Percentiles rank a stretch among this genome's conserved stretches.
phyloP scores from a whole-genome alignment of 2,888 invertebrate genomes.

The Microctonus aethiopoides region DNA sequence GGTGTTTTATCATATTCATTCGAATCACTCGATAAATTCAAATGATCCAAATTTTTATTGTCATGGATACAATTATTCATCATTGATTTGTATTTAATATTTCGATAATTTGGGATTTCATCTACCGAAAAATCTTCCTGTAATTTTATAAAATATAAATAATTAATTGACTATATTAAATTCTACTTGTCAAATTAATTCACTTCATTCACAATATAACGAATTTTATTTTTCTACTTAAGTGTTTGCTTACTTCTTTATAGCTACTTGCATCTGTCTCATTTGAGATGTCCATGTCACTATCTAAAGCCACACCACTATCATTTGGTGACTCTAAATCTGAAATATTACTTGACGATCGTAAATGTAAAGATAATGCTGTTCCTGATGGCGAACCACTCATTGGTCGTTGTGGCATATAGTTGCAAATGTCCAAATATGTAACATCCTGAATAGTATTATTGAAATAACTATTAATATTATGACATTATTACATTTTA shows the following conservation, averaged over 20 bases:
- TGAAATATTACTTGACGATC: slow-evolving; percentile 64
- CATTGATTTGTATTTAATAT: slow-evolving; percentile 59
- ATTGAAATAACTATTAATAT: slow-evolving; percentile 1
- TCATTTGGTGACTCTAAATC: slow-evolving; percentile 79
- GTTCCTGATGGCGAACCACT: slow-evolving; percentile 64
- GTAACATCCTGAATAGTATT: slow-evolving; percentile 59
- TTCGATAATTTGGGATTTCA: slow-evolving; percentile 62
- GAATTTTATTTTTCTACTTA: not conserved
- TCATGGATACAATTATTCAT: slow-evolving; percentile 53
- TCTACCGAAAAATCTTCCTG: slow-evolving; percentile 63
- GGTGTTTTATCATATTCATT: slow-evolving; percentile 63
- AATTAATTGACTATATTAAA: not conserved
- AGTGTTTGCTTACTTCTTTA: slow-evolving; percentile 56
- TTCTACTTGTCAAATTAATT: not conserved
- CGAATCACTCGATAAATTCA: slow-evolving; percentile 60
- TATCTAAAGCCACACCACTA: slow-evolving; percentile 73
- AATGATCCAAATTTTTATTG: slow-evolving; percentile 57
- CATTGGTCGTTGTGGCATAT: slow-evolving; percentile 66
- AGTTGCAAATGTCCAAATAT: slow-evolving; percentile 64
- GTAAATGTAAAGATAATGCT: slow-evolving; percentile 59
- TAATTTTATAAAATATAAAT: slow-evolving; percentile 30
- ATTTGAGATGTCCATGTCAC: slow-evolving; percentile 64
- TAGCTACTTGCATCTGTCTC: slow-evolving; percentile 65
- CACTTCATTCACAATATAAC: not conserved
- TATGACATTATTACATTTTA: slow-evolving; percentile 17